Percentiles rank a stretch among this genome's conserved stretches.
These are phyloP conservation scores for Manis pentadactyla DNA, from an alignment of 2,797 vertebrate species.

Conservation along the genomic window DNA sequence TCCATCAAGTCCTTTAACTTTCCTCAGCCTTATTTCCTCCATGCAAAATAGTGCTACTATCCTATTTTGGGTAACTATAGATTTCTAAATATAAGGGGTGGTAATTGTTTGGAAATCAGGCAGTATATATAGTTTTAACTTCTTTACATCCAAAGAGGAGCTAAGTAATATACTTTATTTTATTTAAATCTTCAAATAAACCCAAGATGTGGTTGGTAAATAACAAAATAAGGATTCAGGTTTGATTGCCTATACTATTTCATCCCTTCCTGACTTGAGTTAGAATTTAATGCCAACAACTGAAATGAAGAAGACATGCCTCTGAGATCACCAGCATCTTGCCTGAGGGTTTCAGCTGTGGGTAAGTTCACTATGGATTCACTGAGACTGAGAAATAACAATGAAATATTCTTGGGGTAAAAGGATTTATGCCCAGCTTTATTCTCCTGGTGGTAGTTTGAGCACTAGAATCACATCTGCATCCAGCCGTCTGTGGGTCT, in stretches of 20 bases:
- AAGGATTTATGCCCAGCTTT: too few species aligned
- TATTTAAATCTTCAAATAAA: conserved; percentile 18
- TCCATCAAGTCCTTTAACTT: not conserved
- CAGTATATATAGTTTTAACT: not conserved
- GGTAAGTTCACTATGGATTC: too few species aligned
- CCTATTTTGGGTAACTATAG: not conserved
- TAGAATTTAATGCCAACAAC: not conserved
- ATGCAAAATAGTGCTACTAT: not conserved
- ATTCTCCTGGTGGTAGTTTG: too few species aligned
- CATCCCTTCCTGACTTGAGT: not conserved
- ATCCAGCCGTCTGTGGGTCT: too few species aligned
- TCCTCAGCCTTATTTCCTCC: not conserved
- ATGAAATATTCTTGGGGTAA: too few species aligned
- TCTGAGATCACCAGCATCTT: not conserved
- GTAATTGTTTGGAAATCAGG: not conserved
- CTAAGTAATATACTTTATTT: not conserved
- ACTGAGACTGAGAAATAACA: too few species aligned
- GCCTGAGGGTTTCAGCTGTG: too few species aligned
- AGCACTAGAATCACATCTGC: too few species aligned
- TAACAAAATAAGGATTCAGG: not conserved
- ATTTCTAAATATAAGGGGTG: not conserved
- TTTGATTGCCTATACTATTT: not conserved
- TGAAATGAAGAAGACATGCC: not conserved
- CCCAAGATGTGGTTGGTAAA: not conserved
- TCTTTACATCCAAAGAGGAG: not conserved